These are phyloP conservation scores for Orthosia gothica DNA, from an alignment of 2,888 invertebrate species.

Conservation along the genomic window DNA sequence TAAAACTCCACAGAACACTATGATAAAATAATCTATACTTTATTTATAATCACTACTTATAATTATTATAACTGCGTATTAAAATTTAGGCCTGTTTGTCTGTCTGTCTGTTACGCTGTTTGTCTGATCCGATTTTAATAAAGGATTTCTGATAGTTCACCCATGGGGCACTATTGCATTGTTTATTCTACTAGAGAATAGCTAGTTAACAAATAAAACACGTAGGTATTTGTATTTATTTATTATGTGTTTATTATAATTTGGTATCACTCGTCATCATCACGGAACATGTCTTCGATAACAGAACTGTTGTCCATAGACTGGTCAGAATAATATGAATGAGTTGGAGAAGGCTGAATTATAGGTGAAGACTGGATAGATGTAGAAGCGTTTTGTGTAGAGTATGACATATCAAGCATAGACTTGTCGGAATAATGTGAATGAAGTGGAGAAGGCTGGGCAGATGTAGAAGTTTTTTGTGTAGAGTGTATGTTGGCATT, in stretches of 20 bases:
- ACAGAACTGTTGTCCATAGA: slow-evolving; percentile 57
- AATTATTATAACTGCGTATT: too few relatives aligned
- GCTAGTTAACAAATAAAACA: slow-evolving; percentile 66
- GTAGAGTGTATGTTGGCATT: slow-evolving; percentile 62
- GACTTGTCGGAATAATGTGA: slow-evolving; percentile 66
- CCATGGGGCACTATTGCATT: too few relatives aligned
- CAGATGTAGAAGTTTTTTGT: slow-evolving; percentile 65
- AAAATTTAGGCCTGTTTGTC: too few relatives aligned
- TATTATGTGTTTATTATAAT: slow-evolving; percentile 55
- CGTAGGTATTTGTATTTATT: slow-evolving; percentile 65
- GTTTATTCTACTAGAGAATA: slow-evolving; percentile 48
- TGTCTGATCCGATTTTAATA: too few relatives aligned
- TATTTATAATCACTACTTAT: slow-evolving; percentile 11
- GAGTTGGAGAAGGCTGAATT: slow-evolving; percentile 65
- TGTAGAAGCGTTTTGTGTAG: slow-evolving; percentile 65
- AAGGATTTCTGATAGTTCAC: too few relatives aligned
- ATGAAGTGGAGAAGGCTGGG: slow-evolving; percentile 64
- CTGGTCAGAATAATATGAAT: slow-evolving; percentile 61
- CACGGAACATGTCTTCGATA: slow-evolving; percentile 67
- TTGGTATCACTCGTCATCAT: slow-evolving; percentile 64
- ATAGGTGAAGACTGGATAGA: slow-evolving; percentile 59
- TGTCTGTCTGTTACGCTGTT: too few relatives aligned
- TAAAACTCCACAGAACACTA: slow-evolving; percentile 56
- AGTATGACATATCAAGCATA: slow-evolving; percentile 66
- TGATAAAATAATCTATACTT: slow-evolving; percentile 51